These are phyloP conservation scores for Camelus dromedarius DNA, from an alignment of 2,113 vertebrate species.

Conservation along the genomic window DNA sequence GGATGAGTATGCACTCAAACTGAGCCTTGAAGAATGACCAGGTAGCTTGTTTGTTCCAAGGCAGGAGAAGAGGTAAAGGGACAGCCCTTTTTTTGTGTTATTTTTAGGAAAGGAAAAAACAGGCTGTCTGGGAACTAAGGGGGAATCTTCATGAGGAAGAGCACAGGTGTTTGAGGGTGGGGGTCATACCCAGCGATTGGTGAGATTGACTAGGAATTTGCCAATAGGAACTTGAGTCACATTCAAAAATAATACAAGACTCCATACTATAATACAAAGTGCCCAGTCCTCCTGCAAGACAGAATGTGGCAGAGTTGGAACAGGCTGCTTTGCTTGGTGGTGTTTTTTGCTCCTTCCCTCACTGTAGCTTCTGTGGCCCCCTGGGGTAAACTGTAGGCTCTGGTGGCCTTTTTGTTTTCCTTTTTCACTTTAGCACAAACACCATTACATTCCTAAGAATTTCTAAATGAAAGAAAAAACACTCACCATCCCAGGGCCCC, in stretches of 20 bases:
- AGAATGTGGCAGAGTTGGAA: neutral
- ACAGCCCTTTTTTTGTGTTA: neutral
- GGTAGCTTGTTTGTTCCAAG: neutral
- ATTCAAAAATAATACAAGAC: neutral
- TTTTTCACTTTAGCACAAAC: neutral
- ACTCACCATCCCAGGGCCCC: neutral
- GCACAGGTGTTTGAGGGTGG: too few species aligned
- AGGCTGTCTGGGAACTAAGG: neutral
- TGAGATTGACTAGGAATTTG: neutral
- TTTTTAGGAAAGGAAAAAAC: neutral
- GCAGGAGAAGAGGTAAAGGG: neutral
- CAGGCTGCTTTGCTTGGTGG: neutral
- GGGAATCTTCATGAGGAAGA: neutral
- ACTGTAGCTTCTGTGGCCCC: neutral
- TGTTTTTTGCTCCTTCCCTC: neutral
- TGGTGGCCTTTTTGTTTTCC: neutral
- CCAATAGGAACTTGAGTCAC: neutral
- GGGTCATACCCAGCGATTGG: neutral
- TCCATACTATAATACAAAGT: neutral
- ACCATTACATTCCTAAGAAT: neutral
- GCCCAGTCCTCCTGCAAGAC: neutral
- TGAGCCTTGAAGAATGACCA: neutral
- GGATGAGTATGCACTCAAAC: neutral
- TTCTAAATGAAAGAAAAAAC: neutral
- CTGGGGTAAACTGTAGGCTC: neutral